Percentiles rank a stretch among this genome's conserved stretches.
Evolutionary conservation across 2,113 vertebrate species (phyloP).

Genomic region (Colistium nudipinnis): DNA sequence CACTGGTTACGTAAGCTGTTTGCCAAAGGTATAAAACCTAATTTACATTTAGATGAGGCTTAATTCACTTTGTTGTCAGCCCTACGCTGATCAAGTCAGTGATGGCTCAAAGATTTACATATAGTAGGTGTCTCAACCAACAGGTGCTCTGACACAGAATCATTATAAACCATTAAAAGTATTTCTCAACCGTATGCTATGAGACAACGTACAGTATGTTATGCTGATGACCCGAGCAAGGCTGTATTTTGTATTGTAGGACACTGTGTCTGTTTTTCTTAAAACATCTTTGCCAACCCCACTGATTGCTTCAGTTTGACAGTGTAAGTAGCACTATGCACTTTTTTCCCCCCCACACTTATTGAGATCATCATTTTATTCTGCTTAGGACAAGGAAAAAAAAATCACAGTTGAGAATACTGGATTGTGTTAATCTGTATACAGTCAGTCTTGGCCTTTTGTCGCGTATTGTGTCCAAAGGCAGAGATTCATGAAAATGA

Average conservation of each 20-base stretch:
- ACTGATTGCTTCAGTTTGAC: slow-evolving; percentile 43
- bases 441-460: slow-evolving; percentile 49
- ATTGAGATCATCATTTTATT: slow-evolving; percentile 63
- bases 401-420: slow-evolving; percentile 42
- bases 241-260: slow-evolving; percentile 42
- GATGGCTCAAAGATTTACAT: slow-evolving; percentile 71
- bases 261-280: slow-evolving; percentile 61
- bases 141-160: slow-evolving; percentile 61
- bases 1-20: slow-evolving; percentile 79
- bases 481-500: slow-evolving; percentile 62
- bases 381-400: slow-evolving; percentile 51
- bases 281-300: slow-evolving; percentile 53
- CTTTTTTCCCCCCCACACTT: slow-evolving; percentile 63
- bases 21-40: slow-evolving; percentile 80
- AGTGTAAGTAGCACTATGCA: slow-evolving; percentile 52
- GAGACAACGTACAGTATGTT: slow-evolving; percentile 40
- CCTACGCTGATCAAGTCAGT: slow-evolving; percentile 76
- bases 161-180: slow-evolving; percentile 31
- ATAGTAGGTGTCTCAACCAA: slow-evolving; percentile 68
- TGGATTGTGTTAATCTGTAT: slow-evolving; percentile 52
- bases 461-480: slow-evolving; percentile 59
- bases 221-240: slow-evolving; percentile 58
- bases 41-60: slow-evolving; percentile 85
- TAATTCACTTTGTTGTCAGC: slow-evolving; percentile 79
- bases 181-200: slow-evolving; percentile 28